These are phyloP conservation scores for Siniperca undulata DNA, from an alignment of 2,797 vertebrate genomes.

Conservation along the genomic window DNA sequence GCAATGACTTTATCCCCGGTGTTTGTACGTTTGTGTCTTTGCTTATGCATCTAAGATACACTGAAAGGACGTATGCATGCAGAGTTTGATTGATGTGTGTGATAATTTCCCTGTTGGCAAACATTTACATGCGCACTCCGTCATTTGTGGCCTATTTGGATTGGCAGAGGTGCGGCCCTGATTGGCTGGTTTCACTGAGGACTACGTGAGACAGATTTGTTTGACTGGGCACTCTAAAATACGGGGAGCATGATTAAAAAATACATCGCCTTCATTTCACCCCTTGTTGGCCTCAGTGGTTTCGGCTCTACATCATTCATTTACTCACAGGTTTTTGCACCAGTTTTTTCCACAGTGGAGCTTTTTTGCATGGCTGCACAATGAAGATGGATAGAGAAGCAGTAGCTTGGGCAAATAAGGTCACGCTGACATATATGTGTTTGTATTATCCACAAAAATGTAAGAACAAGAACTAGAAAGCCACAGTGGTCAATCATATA, in stretches of 20 bases:
- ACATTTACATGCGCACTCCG: conserved; percentile 68
- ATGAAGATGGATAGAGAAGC: conserved; percentile 24
- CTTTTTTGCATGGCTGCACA: conserved; percentile 39
- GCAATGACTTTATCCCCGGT: conserved; percentile 43
- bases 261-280: conserved; percentile 67
- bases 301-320: conserved; percentile 60
- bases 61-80: conserved; percentile 50
- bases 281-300: conserved; percentile 58
- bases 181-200: conserved; percentile 77
- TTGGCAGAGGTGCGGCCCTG: conserved; percentile 73
- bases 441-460: conserved; percentile 39
- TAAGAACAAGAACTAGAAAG: conserved; percentile 39
- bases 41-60: conserved; percentile 60
- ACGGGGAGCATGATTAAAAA: conserved; percentile 73
- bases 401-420: conserved; percentile 46
- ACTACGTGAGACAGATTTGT: conserved; percentile 78
- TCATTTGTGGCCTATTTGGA: conserved; percentile 80
- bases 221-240: conserved; percentile 78
- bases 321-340: conserved; percentile 50
- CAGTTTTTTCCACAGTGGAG: conserved; percentile 34
- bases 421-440: conserved; percentile 30
- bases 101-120: conserved; percentile 78
- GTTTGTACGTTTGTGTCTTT: conserved; percentile 66
- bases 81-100: conserved; percentile 65
- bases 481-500: conserved; percentile 30